Evolutionary conservation across 23 tunicate genomes (phyloP).

Genomic region (Phallusia fumigata): DNA sequence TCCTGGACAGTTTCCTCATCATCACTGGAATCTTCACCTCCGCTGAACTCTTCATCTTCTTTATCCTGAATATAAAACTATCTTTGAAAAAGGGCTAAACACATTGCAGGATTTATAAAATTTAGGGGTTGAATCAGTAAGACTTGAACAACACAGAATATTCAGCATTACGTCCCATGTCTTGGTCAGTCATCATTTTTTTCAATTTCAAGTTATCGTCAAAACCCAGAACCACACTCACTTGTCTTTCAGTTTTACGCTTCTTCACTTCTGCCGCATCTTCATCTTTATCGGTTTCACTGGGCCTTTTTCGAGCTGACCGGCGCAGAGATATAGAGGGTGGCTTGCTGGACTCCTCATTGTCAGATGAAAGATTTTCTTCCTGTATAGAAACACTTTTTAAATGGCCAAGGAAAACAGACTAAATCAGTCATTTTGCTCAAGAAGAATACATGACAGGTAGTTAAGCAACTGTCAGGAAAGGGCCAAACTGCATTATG

Average conservation of each 20-base stretch:
- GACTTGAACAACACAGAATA: constrained; percentile 33
- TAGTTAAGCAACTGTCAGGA: too few relatives aligned
- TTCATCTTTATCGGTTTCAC: constrained; percentile 29
- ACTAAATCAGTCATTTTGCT: too few relatives aligned
- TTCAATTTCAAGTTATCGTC: not conserved
- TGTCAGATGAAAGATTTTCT: constrained; percentile 34
- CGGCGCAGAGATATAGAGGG: constrained; percentile 71
- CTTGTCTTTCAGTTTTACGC: not conserved
- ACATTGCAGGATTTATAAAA: too few relatives aligned
- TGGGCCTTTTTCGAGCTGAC: constrained; percentile 74
- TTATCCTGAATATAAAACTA: not conserved
- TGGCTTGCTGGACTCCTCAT: constrained; percentile 53
- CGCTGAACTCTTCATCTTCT: constrained; percentile 58
- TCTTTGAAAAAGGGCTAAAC: too few relatives aligned
- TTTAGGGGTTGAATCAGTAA: constrained; percentile 18
- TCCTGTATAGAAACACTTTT: constrained; percentile 9
- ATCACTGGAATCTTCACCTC: constrained; percentile 33
- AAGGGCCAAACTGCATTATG: too few relatives aligned
- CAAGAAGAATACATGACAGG: too few relatives aligned
- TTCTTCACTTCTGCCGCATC: constrained; percentile 23
- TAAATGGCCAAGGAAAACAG: too few relatives aligned
- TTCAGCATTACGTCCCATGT: constrained; percentile 78
- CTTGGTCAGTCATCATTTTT: constrained; percentile 2
- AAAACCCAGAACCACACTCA: too few relatives aligned
- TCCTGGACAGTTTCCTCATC: constrained; percentile 80